phyloP scores from a whole-genome alignment of 2,888 invertebrate genomes.

The Amblyteles armatorius region DNA sequence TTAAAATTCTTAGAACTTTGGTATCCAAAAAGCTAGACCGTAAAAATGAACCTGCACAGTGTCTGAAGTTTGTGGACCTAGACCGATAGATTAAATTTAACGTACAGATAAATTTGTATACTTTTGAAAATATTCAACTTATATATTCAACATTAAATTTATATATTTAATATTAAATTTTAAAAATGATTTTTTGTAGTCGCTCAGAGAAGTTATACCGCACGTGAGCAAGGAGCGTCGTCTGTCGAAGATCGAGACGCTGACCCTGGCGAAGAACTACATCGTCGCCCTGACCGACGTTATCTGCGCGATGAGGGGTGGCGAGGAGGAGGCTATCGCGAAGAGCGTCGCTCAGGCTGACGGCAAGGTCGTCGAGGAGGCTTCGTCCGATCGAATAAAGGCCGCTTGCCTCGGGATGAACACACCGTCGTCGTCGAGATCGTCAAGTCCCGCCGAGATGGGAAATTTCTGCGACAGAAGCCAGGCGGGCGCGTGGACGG shows the following conservation, averaged over 20 bases:
- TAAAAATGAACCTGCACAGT: not conserved
- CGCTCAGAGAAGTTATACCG: slow-evolving; percentile 93
- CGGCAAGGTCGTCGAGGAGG: slow-evolving; percentile 56
- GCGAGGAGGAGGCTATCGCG: slow-evolving; percentile 78
- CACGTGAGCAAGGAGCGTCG: slow-evolving; percentile 94
- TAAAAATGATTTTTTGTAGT: slow-evolving; percentile 85
- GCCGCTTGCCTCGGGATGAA: slow-evolving; percentile 74
- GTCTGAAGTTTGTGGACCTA: too few relatives aligned
- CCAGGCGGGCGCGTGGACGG: slow-evolving; percentile 70
- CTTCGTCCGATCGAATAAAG: slow-evolving; percentile 64
- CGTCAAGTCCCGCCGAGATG: slow-evolving; percentile 73
- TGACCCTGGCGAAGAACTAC: slow-evolving; percentile 95
- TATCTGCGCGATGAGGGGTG: slow-evolving; percentile 92
- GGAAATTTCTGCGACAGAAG: slow-evolving; percentile 67
- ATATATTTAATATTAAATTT: too few relatives aligned
- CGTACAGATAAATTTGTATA: too few relatives aligned
- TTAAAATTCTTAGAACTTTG: not conserved
- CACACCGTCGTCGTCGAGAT: slow-evolving; percentile 77
- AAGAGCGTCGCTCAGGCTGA: slow-evolving; percentile 55
- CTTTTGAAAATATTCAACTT: too few relatives aligned
- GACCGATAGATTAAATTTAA: too few relatives aligned
- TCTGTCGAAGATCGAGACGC: slow-evolving; percentile 94
- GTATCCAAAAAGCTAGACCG: not conserved
- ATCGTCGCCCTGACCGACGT: slow-evolving; percentile 95
- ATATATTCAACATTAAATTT: too few relatives aligned